phyloP scores from a whole-genome alignment of 2,113 vertebrate species.

The Xiphorhynchus elegans region DNA sequence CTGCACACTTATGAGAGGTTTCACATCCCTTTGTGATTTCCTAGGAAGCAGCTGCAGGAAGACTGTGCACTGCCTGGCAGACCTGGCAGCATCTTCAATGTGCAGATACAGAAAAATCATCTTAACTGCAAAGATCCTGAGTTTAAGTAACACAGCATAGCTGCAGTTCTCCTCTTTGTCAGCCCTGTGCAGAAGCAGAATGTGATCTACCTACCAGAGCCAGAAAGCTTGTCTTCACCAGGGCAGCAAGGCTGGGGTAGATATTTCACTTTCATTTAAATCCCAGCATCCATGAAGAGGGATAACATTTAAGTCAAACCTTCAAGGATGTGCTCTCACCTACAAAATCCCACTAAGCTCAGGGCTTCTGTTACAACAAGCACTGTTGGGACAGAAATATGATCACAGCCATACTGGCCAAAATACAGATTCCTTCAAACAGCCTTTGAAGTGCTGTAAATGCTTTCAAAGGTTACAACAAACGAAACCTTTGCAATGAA shows the following conservation, averaged over 20 bases:
- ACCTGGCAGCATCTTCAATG: neutral
- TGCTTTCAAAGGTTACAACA: neutral
- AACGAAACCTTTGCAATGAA: neutral
- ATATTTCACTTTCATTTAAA: neutral
- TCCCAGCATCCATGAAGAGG: neutral
- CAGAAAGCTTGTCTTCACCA: neutral
- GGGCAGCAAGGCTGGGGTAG: neutral
- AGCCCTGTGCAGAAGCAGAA: neutral
- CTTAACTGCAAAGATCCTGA: neutral
- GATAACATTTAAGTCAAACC: neutral
- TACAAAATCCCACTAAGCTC: neutral
- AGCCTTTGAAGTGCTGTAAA: neutral
- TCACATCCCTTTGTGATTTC: neutral
- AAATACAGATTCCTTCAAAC: neutral
- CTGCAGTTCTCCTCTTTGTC: neutral
- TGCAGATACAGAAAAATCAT: neutral
- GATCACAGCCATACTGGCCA: neutral
- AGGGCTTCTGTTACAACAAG: neutral
- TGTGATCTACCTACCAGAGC: neutral
- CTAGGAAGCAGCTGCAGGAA: neutral
- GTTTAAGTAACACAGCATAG: neutral
- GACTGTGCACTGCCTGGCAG: neutral
- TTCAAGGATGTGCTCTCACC: neutral
- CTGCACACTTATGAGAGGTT: neutral
- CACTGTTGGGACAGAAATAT: neutral